Evolutionary conservation across 1,140 invertebrate species (phyloP).

Genomic region (Eubasilissa regina): DNA sequence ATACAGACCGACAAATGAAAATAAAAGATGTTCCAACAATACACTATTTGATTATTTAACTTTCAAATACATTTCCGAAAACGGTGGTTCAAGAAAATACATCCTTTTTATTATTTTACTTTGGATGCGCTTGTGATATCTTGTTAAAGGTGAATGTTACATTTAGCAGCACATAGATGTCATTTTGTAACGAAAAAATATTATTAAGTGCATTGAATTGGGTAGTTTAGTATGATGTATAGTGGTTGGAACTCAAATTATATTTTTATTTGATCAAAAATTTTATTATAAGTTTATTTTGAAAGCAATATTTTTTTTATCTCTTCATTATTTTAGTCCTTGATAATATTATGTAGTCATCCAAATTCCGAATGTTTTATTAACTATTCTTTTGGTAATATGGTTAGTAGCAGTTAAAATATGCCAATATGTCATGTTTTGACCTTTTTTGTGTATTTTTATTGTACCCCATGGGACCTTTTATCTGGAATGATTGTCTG

Average conservation of each 20-base stretch:
- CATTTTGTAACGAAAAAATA: conserved; percentile 39
- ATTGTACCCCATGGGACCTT: conserved; percentile 27
- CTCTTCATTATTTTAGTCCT: neutral
- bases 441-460: conserved; percentile 2
- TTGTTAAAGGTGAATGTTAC: conserved; percentile 59
- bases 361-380: conserved; percentile 20
- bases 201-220: conserved; percentile 33
- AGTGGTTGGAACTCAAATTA: conserved; percentile 12
- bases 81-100: no score
- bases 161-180: conserved; percentile 57
- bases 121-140: conserved; percentile 60
- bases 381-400: neutral
- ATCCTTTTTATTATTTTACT: neutral
- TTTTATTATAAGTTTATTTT: neutral
- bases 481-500: neutral
- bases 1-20: neutral
- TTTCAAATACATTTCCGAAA: no score
- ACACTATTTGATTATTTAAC: no score
- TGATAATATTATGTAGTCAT: conserved; percentile 8
- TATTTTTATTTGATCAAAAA: conserved; percentile 5
- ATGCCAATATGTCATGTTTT: neutral
- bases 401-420: neutral
- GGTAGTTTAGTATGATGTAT: conserved; percentile 12
- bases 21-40: no score
- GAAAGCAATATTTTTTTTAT: neutral